These are phyloP conservation scores for Amblyopsis rosae DNA, from an alignment of 2,113 vertebrate genomes.

Conservation along the genomic window DNA sequence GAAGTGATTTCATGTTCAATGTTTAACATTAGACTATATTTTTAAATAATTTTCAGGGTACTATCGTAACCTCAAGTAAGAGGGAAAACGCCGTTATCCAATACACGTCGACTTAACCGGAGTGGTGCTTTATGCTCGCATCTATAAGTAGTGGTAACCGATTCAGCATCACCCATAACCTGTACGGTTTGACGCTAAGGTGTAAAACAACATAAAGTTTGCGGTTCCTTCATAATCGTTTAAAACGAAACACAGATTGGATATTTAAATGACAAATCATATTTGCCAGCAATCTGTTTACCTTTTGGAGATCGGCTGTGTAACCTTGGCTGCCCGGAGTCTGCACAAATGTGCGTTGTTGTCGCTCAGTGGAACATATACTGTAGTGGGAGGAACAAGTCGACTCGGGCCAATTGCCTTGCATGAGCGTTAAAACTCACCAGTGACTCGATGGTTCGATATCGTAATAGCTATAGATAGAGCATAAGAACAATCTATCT, in stretches of 20 bases:
- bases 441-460: constrained; percentile 1
- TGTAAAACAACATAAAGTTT: constrained; percentile 9
- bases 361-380: constrained; percentile 48
- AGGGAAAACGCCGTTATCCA: background rate
- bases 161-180: constrained; percentile 36
- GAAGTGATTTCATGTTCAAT: background rate
- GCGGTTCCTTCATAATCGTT: background rate
- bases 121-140: constrained; percentile 25
- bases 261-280: background rate
- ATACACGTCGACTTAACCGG: background rate
- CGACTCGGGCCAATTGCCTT: constrained; percentile 43
- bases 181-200: constrained; percentile 1
- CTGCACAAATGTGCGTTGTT: constrained; percentile 58
- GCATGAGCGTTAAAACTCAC: constrained; percentile 28
- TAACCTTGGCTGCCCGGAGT: constrained; percentile 53
- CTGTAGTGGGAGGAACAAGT: constrained; percentile 57
- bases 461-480: background rate
- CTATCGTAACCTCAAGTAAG: constrained; percentile 24
- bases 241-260: background rate
- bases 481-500: background rate
- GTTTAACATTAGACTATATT: background rate
- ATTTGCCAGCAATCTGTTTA: constrained; percentile 12
- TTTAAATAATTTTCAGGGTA: background rate
- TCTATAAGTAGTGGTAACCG: constrained; percentile 36
- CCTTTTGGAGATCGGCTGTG: constrained; percentile 26